A percentile compares a stretch with the other conserved stretches of the same genome.
Conservation (phyloP, 2,888 invertebrate species). For the Sicus ferrugineus region DNA sequence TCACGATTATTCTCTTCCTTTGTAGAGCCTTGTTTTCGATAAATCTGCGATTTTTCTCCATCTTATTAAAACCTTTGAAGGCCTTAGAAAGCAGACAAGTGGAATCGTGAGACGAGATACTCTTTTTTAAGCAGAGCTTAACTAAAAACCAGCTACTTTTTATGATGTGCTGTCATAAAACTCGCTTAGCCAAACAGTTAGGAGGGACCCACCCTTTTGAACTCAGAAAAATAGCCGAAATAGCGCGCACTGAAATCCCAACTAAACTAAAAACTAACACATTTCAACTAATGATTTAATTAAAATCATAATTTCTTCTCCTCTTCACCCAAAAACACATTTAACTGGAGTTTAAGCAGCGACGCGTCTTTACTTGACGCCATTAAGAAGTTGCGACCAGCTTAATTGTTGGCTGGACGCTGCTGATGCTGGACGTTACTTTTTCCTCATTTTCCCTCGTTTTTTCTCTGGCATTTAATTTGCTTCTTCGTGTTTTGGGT, state of each 20-base stretch:
- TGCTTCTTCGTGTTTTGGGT: neutral
- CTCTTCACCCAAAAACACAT: neutral
- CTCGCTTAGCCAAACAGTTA: too few species aligned
- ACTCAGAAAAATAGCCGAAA: too few species aligned
- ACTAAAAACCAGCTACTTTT: neutral
- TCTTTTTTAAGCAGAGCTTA: neutral
- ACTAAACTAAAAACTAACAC: neutral
- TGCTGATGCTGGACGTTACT: neutral
- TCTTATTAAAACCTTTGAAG: neutral
- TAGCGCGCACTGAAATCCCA: neutral
- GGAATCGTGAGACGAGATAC: neutral
- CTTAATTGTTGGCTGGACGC: neutral
- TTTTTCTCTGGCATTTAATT: neutral
- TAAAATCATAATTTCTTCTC: neutral
- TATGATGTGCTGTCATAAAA: neutral
- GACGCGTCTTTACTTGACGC: neutral
- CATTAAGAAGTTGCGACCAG: neutral
- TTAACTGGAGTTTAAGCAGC: constrained; percentile 1
- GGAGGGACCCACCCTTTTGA: too few species aligned
- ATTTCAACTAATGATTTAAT: neutral
- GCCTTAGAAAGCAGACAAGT: neutral
- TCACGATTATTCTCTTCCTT: too few species aligned
- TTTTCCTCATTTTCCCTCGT: neutral
- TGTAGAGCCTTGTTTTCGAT: too few species aligned
- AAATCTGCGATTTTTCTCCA: too few species aligned